Evolutionary conservation across 1,140 invertebrate genomes (phyloP), one percentile per base, ranked within the genome.

Genomic region (Sarcophaga peregrina): DNA sequence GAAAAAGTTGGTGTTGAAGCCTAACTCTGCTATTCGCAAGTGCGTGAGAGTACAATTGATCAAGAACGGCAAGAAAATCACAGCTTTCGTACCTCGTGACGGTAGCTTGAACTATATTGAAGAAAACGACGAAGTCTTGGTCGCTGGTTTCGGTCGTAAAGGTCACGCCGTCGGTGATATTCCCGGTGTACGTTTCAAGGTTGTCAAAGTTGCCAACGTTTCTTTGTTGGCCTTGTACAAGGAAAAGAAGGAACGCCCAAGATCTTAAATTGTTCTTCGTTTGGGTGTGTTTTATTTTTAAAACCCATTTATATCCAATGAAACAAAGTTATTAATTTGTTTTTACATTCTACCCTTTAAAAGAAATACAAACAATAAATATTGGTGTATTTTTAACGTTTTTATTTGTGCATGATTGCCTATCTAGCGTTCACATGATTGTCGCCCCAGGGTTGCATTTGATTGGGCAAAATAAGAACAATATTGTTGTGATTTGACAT

Each of bases 1-100:
- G 98, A 99, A 94, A 99, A 99, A 96, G 98, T 99, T 91, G 99
- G 99, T 90, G 98, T 99, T 90, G 99, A 99, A 95, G 99, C 99
- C 99, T 46, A 99, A 99, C 92, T 99, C 98, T 92, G 98, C 98
- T 90, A 99, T 99, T 90, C 93, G 98, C 86, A 99, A 99, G 91
- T 99, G 98, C 91, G 99, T 99, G n/a, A 93, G 99, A 91, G 99
- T 99, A 46, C 99, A 99, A 91, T 92, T 99, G 47, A 99, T 99
- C 90, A 99, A 99, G 92, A 99, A 99, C 91, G 98, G 98, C 84
- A 99, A 99, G 91, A 99, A 99, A 91, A 99, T 99, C 90, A 99
- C 98, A 74, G 99, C 99, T 0, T 99, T 99, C 92, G 99, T 99
- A 82, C 99, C 99, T 80, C 94, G 98, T 82, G 99, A 99, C 91